These are phyloP conservation scores for Ophioninae sp. DNA, from an alignment of 2,888 invertebrate genomes.

Conservation along the genomic window DNA sequence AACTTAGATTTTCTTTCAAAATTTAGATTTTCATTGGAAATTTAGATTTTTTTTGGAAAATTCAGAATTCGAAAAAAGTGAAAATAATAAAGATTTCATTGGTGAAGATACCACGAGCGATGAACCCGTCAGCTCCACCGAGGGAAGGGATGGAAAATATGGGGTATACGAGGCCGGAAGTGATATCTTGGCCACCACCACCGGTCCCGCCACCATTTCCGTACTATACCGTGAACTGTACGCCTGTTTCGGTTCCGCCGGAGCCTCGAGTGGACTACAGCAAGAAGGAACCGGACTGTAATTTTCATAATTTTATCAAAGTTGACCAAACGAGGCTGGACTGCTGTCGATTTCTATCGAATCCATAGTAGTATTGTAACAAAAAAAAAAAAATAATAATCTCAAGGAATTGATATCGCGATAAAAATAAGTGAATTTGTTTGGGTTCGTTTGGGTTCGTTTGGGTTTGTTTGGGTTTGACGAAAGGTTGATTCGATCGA, in stretches of 20 bases:
- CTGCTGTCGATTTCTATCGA: not conserved
- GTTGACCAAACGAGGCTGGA: not conserved
- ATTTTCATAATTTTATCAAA: not conserved
- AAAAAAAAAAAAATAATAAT: not conserved
- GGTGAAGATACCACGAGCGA: constrained; percentile 26
- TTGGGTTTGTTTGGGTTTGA: too few relatives aligned
- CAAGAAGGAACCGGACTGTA: not conserved
- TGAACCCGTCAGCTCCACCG: constrained; percentile 37
- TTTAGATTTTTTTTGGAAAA: constrained; percentile 1
- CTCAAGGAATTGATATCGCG: not conserved
- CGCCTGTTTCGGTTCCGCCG: not conserved
- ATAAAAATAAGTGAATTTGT: not conserved
- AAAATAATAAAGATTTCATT: not conserved
- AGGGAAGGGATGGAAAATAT: not conserved
- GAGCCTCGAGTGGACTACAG: constrained; percentile 35
- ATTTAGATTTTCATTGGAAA: too few relatives aligned
- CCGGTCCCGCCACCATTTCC: constrained; percentile 12
- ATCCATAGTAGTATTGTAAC: not conserved
- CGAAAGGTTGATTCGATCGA: too few relatives aligned
- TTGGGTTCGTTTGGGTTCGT: too few relatives aligned
- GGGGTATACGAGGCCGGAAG: not conserved
- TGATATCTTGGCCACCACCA: not conserved
- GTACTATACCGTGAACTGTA: not conserved
- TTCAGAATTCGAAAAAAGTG: constrained; percentile 15
- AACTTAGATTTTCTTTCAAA: too few relatives aligned